Conservation (phyloP, 2,113 vertebrate species). For the Ictalurus furcatus region DNA sequence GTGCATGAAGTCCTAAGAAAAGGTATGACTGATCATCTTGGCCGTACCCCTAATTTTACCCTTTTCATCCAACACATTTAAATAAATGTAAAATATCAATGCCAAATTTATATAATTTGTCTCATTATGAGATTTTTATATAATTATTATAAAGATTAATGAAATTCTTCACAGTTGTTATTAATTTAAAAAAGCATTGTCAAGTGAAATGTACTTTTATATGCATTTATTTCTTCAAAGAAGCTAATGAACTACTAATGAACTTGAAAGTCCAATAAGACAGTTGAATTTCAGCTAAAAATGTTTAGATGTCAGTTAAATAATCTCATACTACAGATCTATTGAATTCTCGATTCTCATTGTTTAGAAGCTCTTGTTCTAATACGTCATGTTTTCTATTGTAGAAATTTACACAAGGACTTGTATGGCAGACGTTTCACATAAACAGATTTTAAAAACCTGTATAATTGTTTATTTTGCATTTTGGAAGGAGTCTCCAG, state of each 20-base stretch:
- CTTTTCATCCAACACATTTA: neutral
- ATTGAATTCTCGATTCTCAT: no score
- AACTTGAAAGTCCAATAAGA: no score
- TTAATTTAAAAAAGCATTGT: neutral
- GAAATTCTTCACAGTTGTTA: neutral
- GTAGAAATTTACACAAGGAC: no score
- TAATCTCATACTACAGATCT: no score
- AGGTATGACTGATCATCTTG: neutral
- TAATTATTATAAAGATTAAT: neutral
- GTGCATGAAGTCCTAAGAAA: neutral
- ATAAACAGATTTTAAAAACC: neutral
- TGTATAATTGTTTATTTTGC: neutral
- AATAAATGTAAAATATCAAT: neutral
- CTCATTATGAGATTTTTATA: neutral
- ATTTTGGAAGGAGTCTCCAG: neutral
- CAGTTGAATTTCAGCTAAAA: no score
- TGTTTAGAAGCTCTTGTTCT: no score
- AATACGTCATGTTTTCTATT: no score
- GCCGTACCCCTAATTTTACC: neutral
- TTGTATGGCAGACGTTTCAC: no score
- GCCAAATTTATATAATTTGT: neutral
- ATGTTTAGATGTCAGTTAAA: no score
- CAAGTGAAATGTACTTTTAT: neutral
- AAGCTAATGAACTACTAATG: neutral
- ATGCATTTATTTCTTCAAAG: neutral